Base-by-base conservation (phyloP, 2,113 vertebrate genomes). In the Hippolais icterina region DNA sequence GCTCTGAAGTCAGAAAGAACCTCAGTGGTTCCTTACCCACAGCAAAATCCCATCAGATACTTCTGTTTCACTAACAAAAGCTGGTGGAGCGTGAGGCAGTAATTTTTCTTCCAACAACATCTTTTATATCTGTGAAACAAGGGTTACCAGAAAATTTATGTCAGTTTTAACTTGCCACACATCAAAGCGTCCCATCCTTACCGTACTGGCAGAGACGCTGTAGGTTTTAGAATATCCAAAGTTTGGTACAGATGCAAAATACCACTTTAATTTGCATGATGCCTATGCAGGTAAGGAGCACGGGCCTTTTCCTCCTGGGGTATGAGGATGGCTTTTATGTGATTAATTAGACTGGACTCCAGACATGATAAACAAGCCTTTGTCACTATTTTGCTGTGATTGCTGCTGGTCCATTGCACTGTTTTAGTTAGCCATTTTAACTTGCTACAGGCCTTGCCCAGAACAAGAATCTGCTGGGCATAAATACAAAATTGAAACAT, bases 281-380 rank as follows among this genome's bases (percentile, higher is more conserved):
- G 10, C 6, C 19, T 44, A 41, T 15, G 5, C 13, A 64, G 46
- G 33, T 33, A 35, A 78, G 21, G 27, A 82, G 5, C 6, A 47
- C 0, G 3, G 21, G 7, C 3, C 2, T 64, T 54, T 50, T 42
- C n/a, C 54, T 23, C n/a, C 24, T 46, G 25, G 3, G 15, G 6
- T 50, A 54, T 46, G 29, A 37, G 16, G 21, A 54, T 41, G 69
- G 4, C 10, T 79, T 83, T 79, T 35, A 75, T 50, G 12, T 54
- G 7, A 12, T 56, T 65, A 75, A 86, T 79, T 75, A 79, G 16
- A 37, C 21, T 57, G 12, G 41, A 89, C 70, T 52, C 3, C 20
- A 59, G 31, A 61, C 6, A 14, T 52, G 35, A 70, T 60, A 79
- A 79, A 13, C 2, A 56, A 83, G 12, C 20, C 11, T 60, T 78